Base-by-base conservation (phyloP, 2,888 invertebrate genomes). In the Tethea ocularis region DNA sequence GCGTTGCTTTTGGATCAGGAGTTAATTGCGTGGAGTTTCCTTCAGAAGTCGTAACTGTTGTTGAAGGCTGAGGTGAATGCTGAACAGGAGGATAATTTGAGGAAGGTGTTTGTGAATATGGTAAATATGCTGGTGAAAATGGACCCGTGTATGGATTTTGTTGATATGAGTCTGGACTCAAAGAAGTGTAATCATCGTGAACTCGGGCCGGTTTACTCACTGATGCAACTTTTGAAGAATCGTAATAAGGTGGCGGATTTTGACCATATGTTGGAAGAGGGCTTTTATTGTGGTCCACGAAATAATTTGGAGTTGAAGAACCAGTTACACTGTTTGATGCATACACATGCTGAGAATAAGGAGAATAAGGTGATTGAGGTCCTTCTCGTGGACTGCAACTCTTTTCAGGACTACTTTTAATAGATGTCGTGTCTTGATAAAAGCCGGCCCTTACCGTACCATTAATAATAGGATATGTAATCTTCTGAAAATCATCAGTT, bases 381-480 rank as follows among this genome's bases (percentile, higher is more conserved):
- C 95, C 96, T 72, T 97, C 95, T 53, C 96, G 94, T 0, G 97
- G 97, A 79, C 97, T 97, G 77, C 96, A 96, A 69, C 96, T 97
- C 79, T 97, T 97, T 71, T 97, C 97, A 0, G 97, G 97, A 73
- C 97, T 97, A 74, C 96, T 96, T 80, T 96, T 96, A 5, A 96
- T 95, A 0, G 96, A 96, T n/a, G 96, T 95, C 0, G 96, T 96
- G 72, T 97, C 97, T 83, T 98, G 97, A 86, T 98, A 97, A 83
- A 98, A 98, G 4, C 97, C 97, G 38, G 97, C 97, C 69, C 97
- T 94, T 6, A 97, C 96, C 5, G 97, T 96, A 0, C 97, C 97
- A 76, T 97, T 97, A n/a, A 96, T 94, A 15, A 95, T 94, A 0
- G 96, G 95, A 79, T 96, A 95, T 7, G 96, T 94, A n/a, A 95